phyloP scores from a whole-genome alignment of 2,888 invertebrate genomes.

The Phengaris arion region DNA sequence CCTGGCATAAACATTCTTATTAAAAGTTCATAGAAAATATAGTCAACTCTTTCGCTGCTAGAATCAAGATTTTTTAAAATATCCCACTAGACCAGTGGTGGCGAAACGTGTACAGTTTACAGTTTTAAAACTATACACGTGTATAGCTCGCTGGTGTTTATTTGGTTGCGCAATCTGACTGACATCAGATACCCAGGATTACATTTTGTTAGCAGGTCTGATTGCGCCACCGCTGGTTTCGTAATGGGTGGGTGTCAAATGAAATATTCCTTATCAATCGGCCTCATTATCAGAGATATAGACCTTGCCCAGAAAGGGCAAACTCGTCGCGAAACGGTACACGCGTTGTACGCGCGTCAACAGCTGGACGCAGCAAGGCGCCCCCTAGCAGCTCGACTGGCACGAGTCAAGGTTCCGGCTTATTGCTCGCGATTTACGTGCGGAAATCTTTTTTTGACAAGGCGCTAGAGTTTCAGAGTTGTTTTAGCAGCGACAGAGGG shows the following conservation, averaged over 20 bases:
- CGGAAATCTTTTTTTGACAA: no score
- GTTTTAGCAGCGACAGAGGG: not conserved
- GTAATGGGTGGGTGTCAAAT: not conserved
- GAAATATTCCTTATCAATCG: not conserved
- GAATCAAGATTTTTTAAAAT: slow-evolving; percentile 6
- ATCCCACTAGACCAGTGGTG: not conserved
- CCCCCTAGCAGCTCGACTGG: no score
- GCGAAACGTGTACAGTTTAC: not conserved
- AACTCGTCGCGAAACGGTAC: no score
- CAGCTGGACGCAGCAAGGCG: no score
- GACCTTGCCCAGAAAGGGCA: no score
- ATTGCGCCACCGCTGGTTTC: not conserved
- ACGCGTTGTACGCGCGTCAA: no score
- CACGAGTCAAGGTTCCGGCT: no score
- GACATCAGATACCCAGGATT: no score
- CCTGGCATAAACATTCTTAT: slow-evolving; percentile 12
- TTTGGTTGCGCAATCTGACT: not conserved
- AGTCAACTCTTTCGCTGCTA: slow-evolving; percentile 1
- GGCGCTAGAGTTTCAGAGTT: not conserved
- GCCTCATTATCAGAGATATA: not conserved
- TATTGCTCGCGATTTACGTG: no score
- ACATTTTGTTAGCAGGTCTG: not conserved
- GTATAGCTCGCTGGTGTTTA: not conserved
- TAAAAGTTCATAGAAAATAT: slow-evolving; percentile 9
- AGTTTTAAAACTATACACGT: not conserved